A percentile compares a stretch with the other conserved stretches of the same genome.
phyloP scores from a whole-genome alignment of 2,888 invertebrate species.

The Acleris holmiana region DNA sequence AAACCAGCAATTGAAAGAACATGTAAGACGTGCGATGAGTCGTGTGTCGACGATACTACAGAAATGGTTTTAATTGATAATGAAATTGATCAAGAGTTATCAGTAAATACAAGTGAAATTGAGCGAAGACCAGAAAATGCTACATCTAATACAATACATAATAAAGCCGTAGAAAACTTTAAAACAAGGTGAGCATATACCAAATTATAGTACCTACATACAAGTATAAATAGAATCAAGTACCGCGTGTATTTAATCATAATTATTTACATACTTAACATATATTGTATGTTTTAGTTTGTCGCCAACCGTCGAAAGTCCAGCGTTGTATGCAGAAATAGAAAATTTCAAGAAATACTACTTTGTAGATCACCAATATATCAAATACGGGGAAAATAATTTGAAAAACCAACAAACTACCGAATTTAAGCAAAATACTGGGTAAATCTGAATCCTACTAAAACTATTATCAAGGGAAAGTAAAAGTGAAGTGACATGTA shows the following conservation, averaged over 20 bases:
- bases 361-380: conserved; percentile 25
- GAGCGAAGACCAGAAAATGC: too few relatives aligned
- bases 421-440: not conserved
- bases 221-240: too few relatives aligned
- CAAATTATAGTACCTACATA: too few relatives aligned
- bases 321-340: conserved; percentile 13
- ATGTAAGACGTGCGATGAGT: not conserved
- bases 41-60: not conserved
- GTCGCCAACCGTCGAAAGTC: conserved; percentile 6
- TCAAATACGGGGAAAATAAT: not conserved
- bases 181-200: too few relatives aligned
- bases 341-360: conserved; percentile 26
- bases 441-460: not conserved
- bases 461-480: too few relatives aligned
- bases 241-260: too few relatives aligned
- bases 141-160: too few relatives aligned
- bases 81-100: not conserved
- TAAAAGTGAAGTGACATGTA: too few relatives aligned
- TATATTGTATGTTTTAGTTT: conserved; percentile 9
- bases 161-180: too few relatives aligned
- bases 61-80: not conserved
- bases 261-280: not conserved
- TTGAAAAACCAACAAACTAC: not conserved
- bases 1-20: not conserved
- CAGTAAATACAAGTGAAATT: not conserved